phyloP scores from a whole-genome alignment of 2,888 invertebrate genomes.

The Zaprionus bogoriensis region DNA sequence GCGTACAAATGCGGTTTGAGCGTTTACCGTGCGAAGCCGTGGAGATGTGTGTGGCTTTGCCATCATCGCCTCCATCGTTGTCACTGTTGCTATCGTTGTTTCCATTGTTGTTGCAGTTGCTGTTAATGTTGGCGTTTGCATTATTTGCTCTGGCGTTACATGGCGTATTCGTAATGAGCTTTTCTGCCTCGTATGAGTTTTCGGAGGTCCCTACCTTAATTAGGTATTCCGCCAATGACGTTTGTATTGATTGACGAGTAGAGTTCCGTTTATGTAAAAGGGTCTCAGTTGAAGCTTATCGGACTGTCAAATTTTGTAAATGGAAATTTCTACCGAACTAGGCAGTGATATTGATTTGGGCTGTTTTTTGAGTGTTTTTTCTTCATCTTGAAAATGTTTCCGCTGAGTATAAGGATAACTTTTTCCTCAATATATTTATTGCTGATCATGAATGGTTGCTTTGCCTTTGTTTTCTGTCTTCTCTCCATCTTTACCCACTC shows the following conservation, averaged over 20 bases:
- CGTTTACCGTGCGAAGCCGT: slow-evolving; percentile 59
- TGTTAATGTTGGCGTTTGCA: slow-evolving; percentile 30
- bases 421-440: background rate
- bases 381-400: background rate
- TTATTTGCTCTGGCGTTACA: slow-evolving; percentile 61
- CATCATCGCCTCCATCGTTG: slow-evolving; percentile 10
- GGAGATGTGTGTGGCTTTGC: background rate
- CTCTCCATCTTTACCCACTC: background rate
- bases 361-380: too few species aligned
- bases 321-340: background rate
- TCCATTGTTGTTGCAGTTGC: background rate
- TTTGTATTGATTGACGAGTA: slow-evolving; percentile 33
- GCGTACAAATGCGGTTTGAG: slow-evolving; percentile 71
- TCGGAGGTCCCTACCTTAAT: slow-evolving; percentile 57
- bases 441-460: background rate
- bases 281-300: slow-evolving; percentile 39
- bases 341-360: too few species aligned
- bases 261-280: too few species aligned
- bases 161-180: slow-evolving; percentile 72
- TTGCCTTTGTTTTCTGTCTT: background rate
- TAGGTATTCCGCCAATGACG: slow-evolving; percentile 65
- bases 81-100: slow-evolving; percentile 23
- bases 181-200: slow-evolving; percentile 35
- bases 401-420: background rate
- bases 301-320: background rate